phyloP scores from a whole-genome alignment of 2,888 invertebrate genomes.

The Coenonympha glycerion region DNA sequence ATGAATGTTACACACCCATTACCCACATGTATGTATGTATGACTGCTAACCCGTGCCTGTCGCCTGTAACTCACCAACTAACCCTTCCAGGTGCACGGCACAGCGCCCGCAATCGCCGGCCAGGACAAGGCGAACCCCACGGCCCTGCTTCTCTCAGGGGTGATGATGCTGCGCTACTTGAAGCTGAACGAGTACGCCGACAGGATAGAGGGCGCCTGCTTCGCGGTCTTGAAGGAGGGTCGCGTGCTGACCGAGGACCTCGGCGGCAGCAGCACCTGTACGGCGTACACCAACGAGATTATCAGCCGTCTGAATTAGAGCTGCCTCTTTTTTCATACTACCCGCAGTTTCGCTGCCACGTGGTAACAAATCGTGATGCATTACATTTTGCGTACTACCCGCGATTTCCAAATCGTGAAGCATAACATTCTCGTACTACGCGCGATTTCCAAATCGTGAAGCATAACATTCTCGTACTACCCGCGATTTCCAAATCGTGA shows the following conservation, averaged over 20 bases:
- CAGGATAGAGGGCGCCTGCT: conserved; percentile 88
- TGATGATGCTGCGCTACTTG: conserved; percentile 99
- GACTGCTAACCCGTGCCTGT: background rate
- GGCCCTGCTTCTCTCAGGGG: conserved; percentile 94
- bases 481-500: too few relatives aligned
- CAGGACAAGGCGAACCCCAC: conserved; percentile 99
- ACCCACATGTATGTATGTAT: too few relatives aligned
- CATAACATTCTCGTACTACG: too few relatives aligned
- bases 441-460: too few relatives aligned
- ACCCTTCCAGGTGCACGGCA: conserved; percentile 89
- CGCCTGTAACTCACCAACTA: conserved; percentile 18
- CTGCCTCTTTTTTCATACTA: background rate
- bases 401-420: too few relatives aligned
- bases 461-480: too few relatives aligned
- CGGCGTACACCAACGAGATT: conserved; percentile 95
- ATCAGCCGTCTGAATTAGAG: conserved; percentile 50
- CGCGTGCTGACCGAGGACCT: conserved; percentile 93
- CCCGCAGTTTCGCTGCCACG: too few relatives aligned
- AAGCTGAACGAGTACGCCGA: conserved; percentile 82
- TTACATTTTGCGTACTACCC: too few relatives aligned
- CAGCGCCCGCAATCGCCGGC: conserved; percentile 97
- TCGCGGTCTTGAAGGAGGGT: conserved; percentile 89
- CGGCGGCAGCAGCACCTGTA: conserved; percentile 94
- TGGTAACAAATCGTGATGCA: too few relatives aligned
- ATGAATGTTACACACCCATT: background rate